A percentile compares a stretch with the other conserved stretches of the same genome.
These are phyloP conservation scores for Pseudoatta argentina DNA, from an alignment of 1,140 invertebrate species.

Conservation along the genomic window DNA sequence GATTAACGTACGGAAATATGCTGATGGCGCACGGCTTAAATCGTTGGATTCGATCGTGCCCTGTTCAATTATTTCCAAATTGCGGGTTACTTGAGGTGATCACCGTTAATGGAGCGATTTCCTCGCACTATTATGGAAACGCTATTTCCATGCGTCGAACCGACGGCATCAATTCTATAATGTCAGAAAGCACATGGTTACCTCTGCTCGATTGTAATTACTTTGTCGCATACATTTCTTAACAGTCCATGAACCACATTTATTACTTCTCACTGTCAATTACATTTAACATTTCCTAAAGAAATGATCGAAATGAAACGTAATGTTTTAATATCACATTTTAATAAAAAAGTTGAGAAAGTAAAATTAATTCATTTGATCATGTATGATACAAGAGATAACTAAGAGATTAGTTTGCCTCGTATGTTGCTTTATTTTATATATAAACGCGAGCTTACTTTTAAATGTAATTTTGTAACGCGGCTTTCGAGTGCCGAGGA, in stretches of 20 bases:
- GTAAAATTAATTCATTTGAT: not conserved
- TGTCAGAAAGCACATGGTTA: not conserved
- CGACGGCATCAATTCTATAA: conserved; percentile 19
- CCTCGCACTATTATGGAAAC: conserved; percentile 39
- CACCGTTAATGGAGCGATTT: conserved; percentile 64
- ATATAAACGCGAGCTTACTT: not conserved
- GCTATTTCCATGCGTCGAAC: conserved; percentile 31
- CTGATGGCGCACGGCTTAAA: conserved; percentile 38
- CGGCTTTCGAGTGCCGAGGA: conserved; percentile 11
- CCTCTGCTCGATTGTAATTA: conserved; percentile 15
- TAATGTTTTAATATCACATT: not conserved
- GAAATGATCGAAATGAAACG: not conserved
- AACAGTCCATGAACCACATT: not conserved
- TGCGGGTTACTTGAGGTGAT: conserved; percentile 69
- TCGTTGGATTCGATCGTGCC: conserved; percentile 59
- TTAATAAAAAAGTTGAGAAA: not conserved
- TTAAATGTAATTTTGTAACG: not conserved
- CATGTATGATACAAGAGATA: not conserved
- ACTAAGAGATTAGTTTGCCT: not conserved
- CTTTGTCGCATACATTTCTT: not conserved
- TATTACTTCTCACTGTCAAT: not conserved
- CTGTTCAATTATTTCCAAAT: conserved; percentile 69
- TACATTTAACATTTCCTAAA: not conserved
- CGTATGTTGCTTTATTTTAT: not conserved
- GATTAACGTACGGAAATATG: conserved; percentile 58